Conservation (phyloP, 1,140 invertebrate genomes). For the Saccostrea echinata region DNA sequence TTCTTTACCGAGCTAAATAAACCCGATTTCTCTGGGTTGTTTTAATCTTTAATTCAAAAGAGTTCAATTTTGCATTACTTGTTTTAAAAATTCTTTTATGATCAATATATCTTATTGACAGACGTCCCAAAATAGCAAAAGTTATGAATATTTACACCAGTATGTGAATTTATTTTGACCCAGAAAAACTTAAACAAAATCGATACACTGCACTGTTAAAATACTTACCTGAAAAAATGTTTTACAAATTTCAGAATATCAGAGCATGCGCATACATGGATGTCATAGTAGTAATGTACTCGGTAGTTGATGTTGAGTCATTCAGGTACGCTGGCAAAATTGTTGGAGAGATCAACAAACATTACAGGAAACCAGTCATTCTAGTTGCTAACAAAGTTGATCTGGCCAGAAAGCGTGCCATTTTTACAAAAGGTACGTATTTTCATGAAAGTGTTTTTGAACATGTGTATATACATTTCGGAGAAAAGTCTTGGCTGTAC, state of each 20-base stretch:
- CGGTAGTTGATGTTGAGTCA: background rate
- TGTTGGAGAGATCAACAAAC: background rate
- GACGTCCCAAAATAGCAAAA: background rate
- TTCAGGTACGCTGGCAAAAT: background rate
- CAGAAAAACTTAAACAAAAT: background rate
- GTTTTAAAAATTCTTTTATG: background rate
- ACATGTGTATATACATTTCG: too few relatives aligned
- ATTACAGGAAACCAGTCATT: constrained; percentile 87
- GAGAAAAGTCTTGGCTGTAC: too few relatives aligned
- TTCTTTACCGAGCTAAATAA: too few relatives aligned
- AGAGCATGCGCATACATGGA: background rate
- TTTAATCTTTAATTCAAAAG: background rate
- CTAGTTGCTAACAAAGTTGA: constrained; percentile 98
- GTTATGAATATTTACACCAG: constrained; percentile 12
- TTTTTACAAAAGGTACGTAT: constrained; percentile 89
- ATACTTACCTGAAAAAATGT: background rate
- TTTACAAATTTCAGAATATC: background rate
- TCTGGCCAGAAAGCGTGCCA: constrained; percentile 90
- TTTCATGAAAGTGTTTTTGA: too few relatives aligned
- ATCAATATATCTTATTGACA: background rate
- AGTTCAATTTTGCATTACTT: background rate
- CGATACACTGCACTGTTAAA: background rate
- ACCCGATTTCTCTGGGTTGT: too few relatives aligned
- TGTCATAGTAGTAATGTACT: background rate
- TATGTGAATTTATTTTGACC: background rate